Evolutionary conservation across 2,797 vertebrate species (phyloP).

Genomic region (Galagoides demidoff): DNA sequence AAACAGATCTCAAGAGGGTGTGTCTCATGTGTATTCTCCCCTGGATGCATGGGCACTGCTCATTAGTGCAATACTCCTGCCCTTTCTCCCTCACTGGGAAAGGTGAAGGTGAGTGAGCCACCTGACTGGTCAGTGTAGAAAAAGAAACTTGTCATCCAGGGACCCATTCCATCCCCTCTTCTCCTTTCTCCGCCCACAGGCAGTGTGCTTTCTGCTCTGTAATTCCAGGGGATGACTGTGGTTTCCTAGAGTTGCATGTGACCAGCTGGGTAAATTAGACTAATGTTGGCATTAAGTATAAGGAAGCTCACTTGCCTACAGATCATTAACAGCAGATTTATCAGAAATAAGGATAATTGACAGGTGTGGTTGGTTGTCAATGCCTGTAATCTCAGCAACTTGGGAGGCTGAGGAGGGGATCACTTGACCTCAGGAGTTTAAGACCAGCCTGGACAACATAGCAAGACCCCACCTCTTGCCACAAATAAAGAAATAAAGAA

Average conservation of each 20-base stretch:
- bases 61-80: not conserved
- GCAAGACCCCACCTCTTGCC: no score
- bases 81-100: no score
- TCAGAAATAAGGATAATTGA: not conserved
- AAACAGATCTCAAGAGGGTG: not conserved
- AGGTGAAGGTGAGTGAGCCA: not conserved
- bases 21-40: not conserved
- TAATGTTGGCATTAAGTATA: not conserved
- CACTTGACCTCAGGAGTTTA: no score
- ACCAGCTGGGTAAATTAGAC: not conserved
- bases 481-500: not conserved
- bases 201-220: not conserved
- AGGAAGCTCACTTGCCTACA: not conserved
- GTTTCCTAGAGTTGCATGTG: not conserved
- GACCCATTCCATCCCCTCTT: not conserved
- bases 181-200: not conserved
- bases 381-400: no score
- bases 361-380: no score
- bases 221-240: not conserved
- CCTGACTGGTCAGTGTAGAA: not conserved
- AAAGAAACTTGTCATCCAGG: not conserved
- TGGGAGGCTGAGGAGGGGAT: no score
- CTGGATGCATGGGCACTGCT: not conserved
- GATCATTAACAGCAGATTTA: not conserved
- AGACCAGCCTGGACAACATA: no score